These are phyloP conservation scores for Phoxinus dragarum DNA, from an alignment of 2,797 vertebrate species.

Conservation along the genomic window DNA sequence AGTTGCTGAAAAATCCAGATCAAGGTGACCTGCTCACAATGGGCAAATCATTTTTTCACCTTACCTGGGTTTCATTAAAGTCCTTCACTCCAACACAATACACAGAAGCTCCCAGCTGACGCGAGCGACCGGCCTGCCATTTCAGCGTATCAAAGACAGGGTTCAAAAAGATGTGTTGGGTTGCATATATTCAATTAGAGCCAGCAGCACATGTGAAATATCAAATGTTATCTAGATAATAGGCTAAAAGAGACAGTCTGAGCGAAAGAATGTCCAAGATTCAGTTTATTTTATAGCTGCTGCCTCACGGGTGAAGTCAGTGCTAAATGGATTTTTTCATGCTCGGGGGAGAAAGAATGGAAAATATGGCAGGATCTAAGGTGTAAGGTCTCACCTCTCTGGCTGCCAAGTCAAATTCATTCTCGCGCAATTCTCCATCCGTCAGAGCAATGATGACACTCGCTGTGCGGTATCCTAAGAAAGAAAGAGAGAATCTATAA, in stretches of 20 bases:
- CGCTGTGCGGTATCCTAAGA: conserved; percentile 89
- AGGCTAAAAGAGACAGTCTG: background rate
- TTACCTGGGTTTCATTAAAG: conserved; percentile 98
- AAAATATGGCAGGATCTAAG: background rate
- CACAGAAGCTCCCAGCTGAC: conserved; percentile 92
- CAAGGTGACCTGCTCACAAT: background rate
- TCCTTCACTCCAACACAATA: conserved; percentile 98
- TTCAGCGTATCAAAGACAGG: conserved; percentile 16
- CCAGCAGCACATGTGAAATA: background rate
- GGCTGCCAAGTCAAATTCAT: conserved; percentile 92
- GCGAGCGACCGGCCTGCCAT: conserved; percentile 87
- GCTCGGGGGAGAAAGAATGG: background rate
- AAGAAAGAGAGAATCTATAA: conserved; percentile 2
- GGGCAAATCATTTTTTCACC: background rate
- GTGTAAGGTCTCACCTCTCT: conserved; percentile 83
- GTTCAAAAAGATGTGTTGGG: background rate
- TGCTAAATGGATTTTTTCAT: background rate
- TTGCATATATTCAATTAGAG: background rate
- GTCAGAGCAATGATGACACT: conserved; percentile 98
- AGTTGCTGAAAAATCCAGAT: background rate
- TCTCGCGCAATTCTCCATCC: conserved; percentile 94
- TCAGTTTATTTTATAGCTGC: background rate
- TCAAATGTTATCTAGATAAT: background rate
- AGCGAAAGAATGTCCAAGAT: background rate
- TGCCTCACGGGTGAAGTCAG: background rate